Conservation (phyloP, 2,797 vertebrate species). For the Phalanger gymnotis region DNA sequence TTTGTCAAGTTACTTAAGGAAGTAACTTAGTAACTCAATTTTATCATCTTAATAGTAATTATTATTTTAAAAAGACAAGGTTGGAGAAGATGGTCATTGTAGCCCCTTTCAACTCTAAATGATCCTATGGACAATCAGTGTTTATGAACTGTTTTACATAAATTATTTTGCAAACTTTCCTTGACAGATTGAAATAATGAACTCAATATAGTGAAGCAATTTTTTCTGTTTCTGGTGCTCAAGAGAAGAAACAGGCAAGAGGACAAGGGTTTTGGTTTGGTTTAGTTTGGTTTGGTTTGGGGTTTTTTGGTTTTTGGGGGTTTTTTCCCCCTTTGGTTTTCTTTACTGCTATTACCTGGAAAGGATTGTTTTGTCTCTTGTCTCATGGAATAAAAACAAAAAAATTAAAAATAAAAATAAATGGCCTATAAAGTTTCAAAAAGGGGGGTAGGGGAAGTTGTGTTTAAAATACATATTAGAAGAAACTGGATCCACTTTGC, state of each 20-base stretch:
- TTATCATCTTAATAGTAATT: background rate
- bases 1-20: background rate
- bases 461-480: conserved; percentile 30
- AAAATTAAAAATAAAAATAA: background rate
- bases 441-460: background rate
- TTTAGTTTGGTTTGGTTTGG: no score
- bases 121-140: background rate
- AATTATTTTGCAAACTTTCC: background rate
- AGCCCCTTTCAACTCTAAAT: background rate
- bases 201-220: background rate
- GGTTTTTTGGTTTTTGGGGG: no score
- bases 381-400: background rate
- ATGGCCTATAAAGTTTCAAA: background rate
- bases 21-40: background rate
- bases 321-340: background rate
- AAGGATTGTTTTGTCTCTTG: background rate
- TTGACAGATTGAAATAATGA: background rate
- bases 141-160: background rate
- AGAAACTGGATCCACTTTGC: background rate
- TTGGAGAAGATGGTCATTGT: background rate
- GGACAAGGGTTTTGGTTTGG: background rate
- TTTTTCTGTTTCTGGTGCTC: background rate
- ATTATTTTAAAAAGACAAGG: background rate
- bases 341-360: background rate
- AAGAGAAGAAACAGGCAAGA: background rate